Evolutionary conservation across 1,140 invertebrate species (phyloP).

Genomic region (Oryzaephilus surinamensis): DNA sequence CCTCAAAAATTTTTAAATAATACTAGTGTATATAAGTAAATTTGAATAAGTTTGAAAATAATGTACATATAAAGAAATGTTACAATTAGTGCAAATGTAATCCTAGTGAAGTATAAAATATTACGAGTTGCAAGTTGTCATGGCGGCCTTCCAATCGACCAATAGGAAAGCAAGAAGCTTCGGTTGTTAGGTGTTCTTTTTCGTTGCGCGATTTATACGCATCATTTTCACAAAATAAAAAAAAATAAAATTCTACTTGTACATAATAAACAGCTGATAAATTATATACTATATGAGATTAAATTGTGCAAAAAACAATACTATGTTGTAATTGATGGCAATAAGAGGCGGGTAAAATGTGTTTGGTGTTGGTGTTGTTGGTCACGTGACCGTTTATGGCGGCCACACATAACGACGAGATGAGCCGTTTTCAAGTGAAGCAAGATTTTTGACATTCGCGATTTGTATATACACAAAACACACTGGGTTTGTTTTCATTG

Average conservation of each 20-base stretch:
- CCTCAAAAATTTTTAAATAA: too few relatives aligned
- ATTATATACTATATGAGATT: neutral
- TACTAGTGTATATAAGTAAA: too few relatives aligned
- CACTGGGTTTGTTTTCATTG: constrained; percentile 42
- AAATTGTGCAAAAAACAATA: neutral
- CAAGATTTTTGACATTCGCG: constrained; percentile 45
- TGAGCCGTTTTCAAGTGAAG: constrained; percentile 38
- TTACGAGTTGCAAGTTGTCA: constrained; percentile 46
- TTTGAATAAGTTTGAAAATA: too few relatives aligned
- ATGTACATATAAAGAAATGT: too few relatives aligned
- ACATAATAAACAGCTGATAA: neutral
- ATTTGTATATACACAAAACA: constrained; percentile 55
- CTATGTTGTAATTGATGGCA: neutral
- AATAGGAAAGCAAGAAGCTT: constrained; percentile 47
- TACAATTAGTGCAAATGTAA: too few relatives aligned
- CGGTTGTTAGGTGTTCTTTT: constrained; percentile 40
- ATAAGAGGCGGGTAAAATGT: constrained; percentile 29
- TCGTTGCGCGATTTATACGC: constrained; percentile 35
- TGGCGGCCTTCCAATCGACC: constrained; percentile 48
- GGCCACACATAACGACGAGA: constrained; percentile 44
- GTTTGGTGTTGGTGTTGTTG: constrained; percentile 35
- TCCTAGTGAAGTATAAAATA: too few relatives aligned
- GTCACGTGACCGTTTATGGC: constrained; percentile 54
- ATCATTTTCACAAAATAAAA: neutral
- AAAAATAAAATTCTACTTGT: neutral